These are phyloP conservation scores for Alcis repandata DNA, from an alignment of 2,888 invertebrate species.

Conservation along the genomic window DNA sequence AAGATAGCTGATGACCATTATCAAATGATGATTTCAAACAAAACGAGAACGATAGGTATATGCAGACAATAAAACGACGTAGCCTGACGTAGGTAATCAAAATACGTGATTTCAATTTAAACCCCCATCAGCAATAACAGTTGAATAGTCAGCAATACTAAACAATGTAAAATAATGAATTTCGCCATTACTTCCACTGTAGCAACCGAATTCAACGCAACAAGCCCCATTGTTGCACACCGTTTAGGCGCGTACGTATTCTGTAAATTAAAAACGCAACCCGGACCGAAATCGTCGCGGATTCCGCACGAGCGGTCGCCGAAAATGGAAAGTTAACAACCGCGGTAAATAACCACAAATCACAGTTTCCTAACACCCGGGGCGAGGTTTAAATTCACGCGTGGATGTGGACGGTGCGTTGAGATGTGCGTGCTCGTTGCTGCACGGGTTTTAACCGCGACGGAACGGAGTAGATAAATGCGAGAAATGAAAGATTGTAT, in stretches of 20 bases:
- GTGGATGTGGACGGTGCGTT: constrained; percentile 68
- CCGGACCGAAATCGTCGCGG: constrained; percentile 77
- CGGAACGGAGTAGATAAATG: no score
- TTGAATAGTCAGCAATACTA: constrained; percentile 22
- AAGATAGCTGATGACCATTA: no score
- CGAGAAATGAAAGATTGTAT: no score
- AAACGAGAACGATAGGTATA: no score
- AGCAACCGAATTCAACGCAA: constrained; percentile 44
- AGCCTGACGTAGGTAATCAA: constrained; percentile 1
- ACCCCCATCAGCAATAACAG: constrained; percentile 19
- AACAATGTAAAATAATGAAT: constrained; percentile 40
- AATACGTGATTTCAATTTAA: constrained; percentile 1
- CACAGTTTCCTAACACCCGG: constrained; percentile 81
- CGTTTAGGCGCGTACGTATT: constrained; percentile 62
- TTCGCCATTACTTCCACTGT: constrained; percentile 48
- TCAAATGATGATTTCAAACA: no score
- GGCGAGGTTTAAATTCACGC: constrained; percentile 84
- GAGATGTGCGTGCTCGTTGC: constrained; percentile 60
- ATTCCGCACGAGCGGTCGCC: constrained; percentile 76
- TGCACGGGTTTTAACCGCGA: no score
- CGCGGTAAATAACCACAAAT: constrained; percentile 86
- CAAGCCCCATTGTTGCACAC: constrained; percentile 49
- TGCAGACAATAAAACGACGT: background rate
- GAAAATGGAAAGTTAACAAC: constrained; percentile 84
- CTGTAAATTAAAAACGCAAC: constrained; percentile 81